Evolutionary conservation across 1,140 invertebrate species (phyloP), one percentile per base, ranked within the genome.

Genomic region (Lepidurus arcticus): DNA sequence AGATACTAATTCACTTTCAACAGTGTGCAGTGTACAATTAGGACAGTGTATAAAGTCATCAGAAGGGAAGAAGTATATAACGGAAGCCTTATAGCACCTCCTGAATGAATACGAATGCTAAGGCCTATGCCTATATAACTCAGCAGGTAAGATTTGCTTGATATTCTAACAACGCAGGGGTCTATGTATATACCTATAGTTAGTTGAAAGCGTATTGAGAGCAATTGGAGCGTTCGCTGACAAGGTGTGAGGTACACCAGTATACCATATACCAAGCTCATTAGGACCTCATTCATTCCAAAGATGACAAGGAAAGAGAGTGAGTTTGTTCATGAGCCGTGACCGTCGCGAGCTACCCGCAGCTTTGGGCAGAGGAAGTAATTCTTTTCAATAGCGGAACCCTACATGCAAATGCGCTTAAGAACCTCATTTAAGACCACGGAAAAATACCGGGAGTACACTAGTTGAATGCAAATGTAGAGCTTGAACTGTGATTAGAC

Each of bases 351-450:
- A 65, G 53, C 16, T 7, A 21, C 53, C 53, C 53, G 53, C 53
- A 65, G 53, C 53, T 65, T 65, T 65, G 53, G 53, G 16, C 16
- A 21, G 53, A 65, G 53, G 53, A 21, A 65, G 53, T 65, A 65
- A 65, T 65, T 65, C 53, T n/a, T 34, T 34, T 34, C 34, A 34
- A 34, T 34, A 3, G 34, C 34, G 8, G 53, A 65, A 65, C 53
- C 53, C 53, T 65, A 65, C 53, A 65, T 65, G 16, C 21, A 65
- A 65, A 65, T 65, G 53, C 53, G 53, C 53, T 65, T 65, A 65
- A 65, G 53, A 65, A 65, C 53, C 53, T 65, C 53, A 65, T 65
- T 65, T 4, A 65, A 65, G 53, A 65, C 53, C 53, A 65, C 53
- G 13, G 53, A 65, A 65, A 65, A 65, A 65, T 65, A 65, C 53